phyloP scores from a whole-genome alignment of 2,888 invertebrate species.

The Pyrrhosoma nymphula region DNA sequence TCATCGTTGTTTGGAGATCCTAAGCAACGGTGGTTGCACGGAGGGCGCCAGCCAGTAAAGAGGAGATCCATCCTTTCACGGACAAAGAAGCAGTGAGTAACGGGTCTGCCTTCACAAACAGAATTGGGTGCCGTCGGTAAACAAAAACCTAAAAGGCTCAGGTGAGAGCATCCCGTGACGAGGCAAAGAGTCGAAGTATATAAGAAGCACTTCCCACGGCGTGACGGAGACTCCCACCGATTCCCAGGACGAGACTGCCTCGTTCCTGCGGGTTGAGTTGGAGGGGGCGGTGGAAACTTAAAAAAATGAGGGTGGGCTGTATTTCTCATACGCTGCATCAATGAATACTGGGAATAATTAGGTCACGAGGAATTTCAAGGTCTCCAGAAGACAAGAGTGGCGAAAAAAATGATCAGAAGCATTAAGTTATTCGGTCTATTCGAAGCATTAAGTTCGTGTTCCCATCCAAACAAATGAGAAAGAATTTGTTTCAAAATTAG shows the following conservation, averaged over 20 bases:
- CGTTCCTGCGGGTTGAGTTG: not conserved
- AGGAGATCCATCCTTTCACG: not conserved
- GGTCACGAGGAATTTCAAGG: conserved; percentile 17
- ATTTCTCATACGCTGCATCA: not conserved
- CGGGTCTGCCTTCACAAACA: not conserved
- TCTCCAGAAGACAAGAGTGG: not conserved
- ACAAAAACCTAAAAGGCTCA: not conserved
- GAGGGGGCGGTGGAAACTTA: not conserved
- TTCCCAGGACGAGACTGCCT: not conserved
- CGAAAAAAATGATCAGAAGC: not conserved
- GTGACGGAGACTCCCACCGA: not conserved
- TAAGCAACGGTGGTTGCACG: not conserved
- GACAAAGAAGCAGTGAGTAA: conserved; percentile 5
- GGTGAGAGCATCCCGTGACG: conserved; percentile 17
- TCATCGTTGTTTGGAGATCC: not conserved
- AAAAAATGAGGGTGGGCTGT: not conserved
- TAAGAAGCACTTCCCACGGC: not conserved
- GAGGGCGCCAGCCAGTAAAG: not conserved
- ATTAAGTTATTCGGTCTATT: not conserved
- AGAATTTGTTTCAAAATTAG: not conserved
- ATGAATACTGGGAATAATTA: not conserved
- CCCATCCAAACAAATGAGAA: not conserved
- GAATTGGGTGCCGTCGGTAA: conserved; percentile 30
- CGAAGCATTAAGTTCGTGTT: not conserved
- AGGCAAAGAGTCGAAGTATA: not conserved